These are phyloP conservation scores for human (Homo sapiens) DNA, from an alignment of 2,113 vertebrate genomes.

Conservation along the genomic window DNA sequence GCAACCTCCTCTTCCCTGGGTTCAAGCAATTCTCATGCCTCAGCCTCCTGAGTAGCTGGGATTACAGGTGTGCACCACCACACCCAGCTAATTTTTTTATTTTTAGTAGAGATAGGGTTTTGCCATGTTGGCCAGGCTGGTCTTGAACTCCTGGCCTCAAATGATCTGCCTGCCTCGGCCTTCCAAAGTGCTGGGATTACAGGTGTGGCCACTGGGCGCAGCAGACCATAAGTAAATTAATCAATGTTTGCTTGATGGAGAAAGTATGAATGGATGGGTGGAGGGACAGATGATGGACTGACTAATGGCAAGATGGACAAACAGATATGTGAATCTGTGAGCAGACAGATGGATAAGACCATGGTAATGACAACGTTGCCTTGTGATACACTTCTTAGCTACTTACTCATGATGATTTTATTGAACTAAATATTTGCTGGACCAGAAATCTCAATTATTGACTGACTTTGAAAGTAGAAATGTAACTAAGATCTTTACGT, in stretches of 20 bases:
- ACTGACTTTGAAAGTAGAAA: background rate
- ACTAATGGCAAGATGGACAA: background rate
- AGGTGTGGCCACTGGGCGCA: accelerated
- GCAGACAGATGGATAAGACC: background rate
- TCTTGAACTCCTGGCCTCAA: too few species aligned
- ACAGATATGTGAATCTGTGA: background rate
- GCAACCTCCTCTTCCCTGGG: too few species aligned
- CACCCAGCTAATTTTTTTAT: too few species aligned
- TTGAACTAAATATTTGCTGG: background rate
- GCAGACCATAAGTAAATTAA: background rate
- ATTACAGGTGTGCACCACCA: too few species aligned
- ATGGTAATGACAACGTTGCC: background rate
- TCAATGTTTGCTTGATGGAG: background rate
- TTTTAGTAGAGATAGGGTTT: too few species aligned
- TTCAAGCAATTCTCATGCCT: too few species aligned
- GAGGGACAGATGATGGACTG: background rate
- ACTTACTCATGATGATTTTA: background rate
- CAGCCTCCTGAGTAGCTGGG: too few species aligned
- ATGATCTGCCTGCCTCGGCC: too few species aligned
- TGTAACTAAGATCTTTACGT: background rate
- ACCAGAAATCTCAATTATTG: background rate
- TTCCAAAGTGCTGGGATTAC: too few species aligned
- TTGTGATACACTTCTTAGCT: too few species aligned
- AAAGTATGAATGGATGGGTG: background rate
- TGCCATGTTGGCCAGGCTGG: too few species aligned